A percentile compares a stretch with the other conserved stretches of the same genome.
Evolutionary conservation across 2,888 invertebrate species (phyloP).

Genomic region (Gisinianus flammeolus): DNA sequence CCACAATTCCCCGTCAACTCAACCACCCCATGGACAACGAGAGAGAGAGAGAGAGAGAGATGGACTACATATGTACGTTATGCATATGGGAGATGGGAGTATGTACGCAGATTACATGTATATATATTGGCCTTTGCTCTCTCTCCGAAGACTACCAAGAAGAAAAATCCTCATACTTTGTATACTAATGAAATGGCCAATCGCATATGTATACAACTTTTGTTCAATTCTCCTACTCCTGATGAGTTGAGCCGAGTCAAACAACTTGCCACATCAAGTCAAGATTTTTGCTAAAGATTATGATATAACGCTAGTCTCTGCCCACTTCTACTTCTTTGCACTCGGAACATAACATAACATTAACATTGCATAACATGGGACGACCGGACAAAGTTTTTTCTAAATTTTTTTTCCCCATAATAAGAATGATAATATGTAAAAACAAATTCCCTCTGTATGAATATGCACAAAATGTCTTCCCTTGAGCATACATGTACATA

Average conservation of each 20-base stretch:
- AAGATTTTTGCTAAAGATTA: slow-evolving; percentile 36
- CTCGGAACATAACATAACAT: too few relatives aligned
- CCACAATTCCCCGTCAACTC: background rate
- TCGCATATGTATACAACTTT: too few relatives aligned
- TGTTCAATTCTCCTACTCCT: too few relatives aligned
- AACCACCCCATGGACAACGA: background rate
- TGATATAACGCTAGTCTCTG: slow-evolving; percentile 1
- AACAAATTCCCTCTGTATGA: background rate
- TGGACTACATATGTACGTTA: background rate
- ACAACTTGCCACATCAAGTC: slow-evolving; percentile 32
- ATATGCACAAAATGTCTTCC: too few relatives aligned
- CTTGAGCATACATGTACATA: background rate
- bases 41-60: slow-evolving; percentile 10
- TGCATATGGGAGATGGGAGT: background rate
- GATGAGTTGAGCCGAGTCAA: slow-evolving; percentile 15
- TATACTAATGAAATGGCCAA: background rate
- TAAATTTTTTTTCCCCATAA: background rate
- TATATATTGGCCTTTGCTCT: background rate
- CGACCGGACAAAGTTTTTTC: slow-evolving; percentile 31
- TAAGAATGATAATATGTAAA: background rate
- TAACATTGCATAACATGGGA: too few relatives aligned
- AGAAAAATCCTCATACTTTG: background rate
- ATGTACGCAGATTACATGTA: background rate
- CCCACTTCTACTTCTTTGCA: slow-evolving; percentile 6
- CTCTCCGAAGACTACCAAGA: too few relatives aligned